Base-by-base conservation (phyloP, 2,113 vertebrate genomes). In the Leptocoma aspasia region DNA sequence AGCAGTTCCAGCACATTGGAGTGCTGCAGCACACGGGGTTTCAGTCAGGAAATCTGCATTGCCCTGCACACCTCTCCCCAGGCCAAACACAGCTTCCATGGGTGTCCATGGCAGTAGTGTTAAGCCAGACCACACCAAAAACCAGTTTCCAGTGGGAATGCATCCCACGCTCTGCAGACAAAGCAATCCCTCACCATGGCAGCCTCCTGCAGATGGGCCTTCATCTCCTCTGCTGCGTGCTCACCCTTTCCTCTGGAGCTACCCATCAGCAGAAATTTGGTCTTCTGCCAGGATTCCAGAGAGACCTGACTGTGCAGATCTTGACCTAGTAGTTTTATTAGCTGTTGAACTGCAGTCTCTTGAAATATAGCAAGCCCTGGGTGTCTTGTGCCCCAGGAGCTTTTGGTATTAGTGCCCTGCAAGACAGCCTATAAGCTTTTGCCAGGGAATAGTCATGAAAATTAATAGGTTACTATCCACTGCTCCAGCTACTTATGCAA, bases 401-500 rank as follows among this genome's bases (percentile, higher is more conserved):
- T 92, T 80, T 88, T 57, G 76, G 71, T 86, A 86, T 83, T 91
- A 90, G 71, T 73, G 87, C 91, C 94, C 87, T 82, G 63, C 70
- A 76, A 79, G 66, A 70, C 63, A 90, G 75, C 22, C 61, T 76
- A 39, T 23, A 76, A 91, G 78, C 61, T 79, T 96, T 65, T 90
- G 82, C 93, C 79, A 78, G 50, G 63, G 24, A 92, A 87, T 30
- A 82, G 66, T 86, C 71, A 93, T 95, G 96, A 95, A 95, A 95
- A 95, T 91, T 88, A 95, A 97, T 80, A 91, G 85, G 93, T 88
- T 95, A 95, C 89, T 91, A 94, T 79, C 33, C 66, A 71, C 81
- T 54, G 87, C 87, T 94, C 82, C 42, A 94, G 87, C 94, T 94
- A 95, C 90, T 97, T 95, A 95, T 81, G 92, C 95, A 95, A 95